phyloP scores from a whole-genome alignment of 2,888 invertebrate genomes.

The Selenia dentaria region DNA sequence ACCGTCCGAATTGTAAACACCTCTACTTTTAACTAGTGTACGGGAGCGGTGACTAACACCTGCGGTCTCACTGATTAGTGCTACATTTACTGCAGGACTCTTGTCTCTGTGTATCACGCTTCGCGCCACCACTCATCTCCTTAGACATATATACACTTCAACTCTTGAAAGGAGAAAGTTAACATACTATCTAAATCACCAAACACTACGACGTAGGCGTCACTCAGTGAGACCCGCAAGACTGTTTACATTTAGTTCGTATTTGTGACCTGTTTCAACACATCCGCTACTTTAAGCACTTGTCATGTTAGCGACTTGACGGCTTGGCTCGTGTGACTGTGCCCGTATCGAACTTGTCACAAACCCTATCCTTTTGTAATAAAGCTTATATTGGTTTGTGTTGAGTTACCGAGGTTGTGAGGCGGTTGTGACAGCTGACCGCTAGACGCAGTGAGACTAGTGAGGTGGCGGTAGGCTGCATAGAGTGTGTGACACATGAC shows the following conservation, averaged over 20 bases:
- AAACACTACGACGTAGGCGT: background rate
- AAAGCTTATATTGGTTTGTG: constrained; percentile 27
- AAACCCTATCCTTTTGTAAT: constrained; percentile 24
- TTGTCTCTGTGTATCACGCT: constrained; percentile 9
- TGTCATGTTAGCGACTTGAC: constrained; percentile 50
- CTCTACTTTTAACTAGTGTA: constrained; percentile 31
- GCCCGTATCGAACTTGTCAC: constrained; percentile 27
- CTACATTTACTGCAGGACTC: background rate
- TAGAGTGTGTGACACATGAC: constrained; percentile 51
- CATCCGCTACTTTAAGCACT: constrained; percentile 39
- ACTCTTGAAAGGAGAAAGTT: background rate
- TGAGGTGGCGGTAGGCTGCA: constrained; percentile 58
- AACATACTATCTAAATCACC: background rate
- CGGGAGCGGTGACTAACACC: constrained; percentile 41
- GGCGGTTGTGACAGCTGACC: constrained; percentile 33
- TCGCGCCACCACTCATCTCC: constrained; percentile 3
- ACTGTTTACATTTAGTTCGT: constrained; percentile 15
- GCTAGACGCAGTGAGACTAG: constrained; percentile 47
- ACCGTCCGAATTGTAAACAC: constrained; percentile 36
- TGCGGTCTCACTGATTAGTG: constrained; percentile 28
- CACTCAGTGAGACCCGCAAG: constrained; percentile 19
- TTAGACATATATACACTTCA: background rate
- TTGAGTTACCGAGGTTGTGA: constrained; percentile 8
- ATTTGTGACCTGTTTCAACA: constrained; percentile 31
- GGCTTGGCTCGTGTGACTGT: constrained; percentile 54